A percentile compares a stretch with the other conserved stretches of the same genome.
These are phyloP conservation scores for Bombus picipes DNA, from an alignment of 1,140 invertebrate species.

Conservation along the genomic window DNA sequence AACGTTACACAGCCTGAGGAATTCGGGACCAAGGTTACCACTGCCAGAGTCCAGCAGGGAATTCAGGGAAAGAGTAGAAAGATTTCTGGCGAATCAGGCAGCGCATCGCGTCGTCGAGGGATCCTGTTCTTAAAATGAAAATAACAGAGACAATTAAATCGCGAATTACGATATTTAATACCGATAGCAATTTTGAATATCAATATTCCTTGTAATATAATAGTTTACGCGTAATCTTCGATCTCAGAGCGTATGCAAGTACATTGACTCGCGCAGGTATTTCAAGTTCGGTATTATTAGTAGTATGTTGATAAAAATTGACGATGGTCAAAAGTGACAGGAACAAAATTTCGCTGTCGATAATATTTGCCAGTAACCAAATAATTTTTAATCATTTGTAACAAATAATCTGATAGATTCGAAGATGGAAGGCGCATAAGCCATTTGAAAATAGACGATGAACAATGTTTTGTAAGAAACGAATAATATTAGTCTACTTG, in stretches of 20 bases:
- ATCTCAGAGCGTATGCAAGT: slow-evolving; percentile 14
- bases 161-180: not conserved
- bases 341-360: no score
- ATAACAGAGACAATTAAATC: not conserved
- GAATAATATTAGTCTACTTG: no score
- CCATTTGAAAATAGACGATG: no score
- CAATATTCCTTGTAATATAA: not conserved
- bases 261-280: not conserved
- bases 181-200: not conserved
- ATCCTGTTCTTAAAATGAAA: slow-evolving; percentile 7
- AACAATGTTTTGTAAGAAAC: no score
- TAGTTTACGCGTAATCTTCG: not conserved
- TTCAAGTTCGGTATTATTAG: not conserved
- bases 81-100: slow-evolving; percentile 74
- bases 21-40: slow-evolving; percentile 65
- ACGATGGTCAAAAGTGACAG: no score
- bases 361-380: no score
- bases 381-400: no score
- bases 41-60: slow-evolving; percentile 73
- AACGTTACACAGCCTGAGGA: slow-evolving; percentile 58
- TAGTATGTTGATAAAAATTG: no score
- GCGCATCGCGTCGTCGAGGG: slow-evolving; percentile 66
- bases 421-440: no score
- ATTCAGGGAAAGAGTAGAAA: slow-evolving; percentile 74
- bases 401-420: no score